Base-by-base conservation (phyloP, 2,888 invertebrate species). In the Anthrax anthrax region DNA sequence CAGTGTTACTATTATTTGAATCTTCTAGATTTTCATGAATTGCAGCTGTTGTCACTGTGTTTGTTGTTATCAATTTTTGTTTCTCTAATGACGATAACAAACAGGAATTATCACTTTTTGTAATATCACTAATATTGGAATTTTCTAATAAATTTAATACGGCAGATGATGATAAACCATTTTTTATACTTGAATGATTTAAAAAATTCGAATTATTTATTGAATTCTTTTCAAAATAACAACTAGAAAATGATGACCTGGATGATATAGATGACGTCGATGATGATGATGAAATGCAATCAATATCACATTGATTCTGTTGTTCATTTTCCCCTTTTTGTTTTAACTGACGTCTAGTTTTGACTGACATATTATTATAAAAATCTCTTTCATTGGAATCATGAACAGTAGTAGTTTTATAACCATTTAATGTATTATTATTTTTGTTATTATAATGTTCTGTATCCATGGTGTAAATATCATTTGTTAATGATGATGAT, bases 101-200 rank as follows among this genome's bases (percentile, higher is more conserved):
- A 32, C 29, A 12, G 44, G 42, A 37, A 37, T 47, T 32, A 18
- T 44, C 40, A 44, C 47, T 37, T 18, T 45, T 27, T 10, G 17
- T 44, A 29, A 19, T 34, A 43, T 46, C 45, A 23, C 39, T 32
- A 36, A 3, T 5, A 13, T 12, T 18, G 12, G 9, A 10, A 18
- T 42, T 16, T 18, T 4, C n/a, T n/a, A n/a, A n/a, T n/a, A n/a
- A n/a, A n/a, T n/a, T n/a, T n/a, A 8, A 23, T 23, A 23, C 23
- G 23, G 23, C 8, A 6, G 23, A 23, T 6, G 8, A 23, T 6
- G 4, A 8, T 8, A 8, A 23, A 23, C 23, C 23, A 23, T 23
- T 23, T 8, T 23, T 8, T 8, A 23, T 23, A 23, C 23, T 23
- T 6, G 4, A 6, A 23, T 23, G 23, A 23, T 23, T 23, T 23